Base-by-base conservation (phyloP, 2,113 vertebrate species). In the Erythrolamprus reginae region DNA sequence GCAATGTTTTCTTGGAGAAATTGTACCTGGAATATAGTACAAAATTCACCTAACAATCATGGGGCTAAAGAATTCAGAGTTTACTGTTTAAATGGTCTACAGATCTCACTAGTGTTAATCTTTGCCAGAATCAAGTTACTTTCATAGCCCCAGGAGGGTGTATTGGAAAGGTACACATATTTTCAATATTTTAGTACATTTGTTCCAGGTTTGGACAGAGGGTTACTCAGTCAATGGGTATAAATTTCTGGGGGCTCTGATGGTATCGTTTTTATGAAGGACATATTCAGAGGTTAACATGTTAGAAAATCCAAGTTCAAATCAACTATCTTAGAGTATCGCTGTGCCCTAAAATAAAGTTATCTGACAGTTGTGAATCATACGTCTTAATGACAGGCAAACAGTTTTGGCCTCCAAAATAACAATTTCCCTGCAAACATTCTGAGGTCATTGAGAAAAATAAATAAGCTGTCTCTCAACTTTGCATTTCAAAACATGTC, bases 401-500 rank as follows among this genome's bases (percentile, higher is more conserved):
- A 26, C 90, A 52, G 61, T 87, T 92, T 86, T 56, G 84, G 19
- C 48, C 23, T 51, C 38, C n/a, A 84, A 65, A 88, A 61, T 13
- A 50, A 38, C 33, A 90, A 50, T 21, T 52, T 9, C 28, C 55
- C 87, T 84, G 89, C 65, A 92, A 88, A 87, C 53, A 6, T 1
- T 77, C 3, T 52, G 61, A 58, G 2, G 38, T 24, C 70, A 24
- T 3, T 88, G 84, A 77, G 70, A 77, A 42, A 77, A 77, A n/a
- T 86, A 84, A 88, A 52, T 23, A 86, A 53, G 38, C 89, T 87
- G 33, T 55, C 53, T 12, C 47, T 53, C 7, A 50, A 77, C 28
- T 86, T 2, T 45, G 0, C 0, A 84, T 21, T 0, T 1, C 88
- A 1, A 91, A 93, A 90, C 1, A 13, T 12, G 8, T 4, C 19